Percentiles rank a stretch among this genome's conserved stretches.
phyloP scores from a whole-genome alignment of 2,888 invertebrate genomes.

The Lithophane ornitopus region DNA sequence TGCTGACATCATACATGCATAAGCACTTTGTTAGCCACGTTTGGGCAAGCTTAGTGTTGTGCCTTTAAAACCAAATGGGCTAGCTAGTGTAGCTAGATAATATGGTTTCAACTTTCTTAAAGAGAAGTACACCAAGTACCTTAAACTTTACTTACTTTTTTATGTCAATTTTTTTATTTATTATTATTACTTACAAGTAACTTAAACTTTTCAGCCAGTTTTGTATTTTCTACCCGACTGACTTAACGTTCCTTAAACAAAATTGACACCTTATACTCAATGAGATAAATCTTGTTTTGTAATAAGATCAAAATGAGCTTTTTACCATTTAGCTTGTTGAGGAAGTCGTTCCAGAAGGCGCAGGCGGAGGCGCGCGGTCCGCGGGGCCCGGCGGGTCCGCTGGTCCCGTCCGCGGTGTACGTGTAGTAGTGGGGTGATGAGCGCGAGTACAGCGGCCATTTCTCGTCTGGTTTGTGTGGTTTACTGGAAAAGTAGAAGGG shows the following conservation, averaged over 20 bases:
- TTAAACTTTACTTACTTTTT: not conserved
- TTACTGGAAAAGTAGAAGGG: slow-evolving; percentile 84
- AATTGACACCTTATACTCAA: not conserved
- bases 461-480: slow-evolving; percentile 92
- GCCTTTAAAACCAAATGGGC: not conserved
- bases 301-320: not conserved
- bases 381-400: slow-evolving; percentile 91
- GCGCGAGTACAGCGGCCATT: slow-evolving; percentile 97
- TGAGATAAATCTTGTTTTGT: not conserved
- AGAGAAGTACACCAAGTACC: not conserved
- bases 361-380: slow-evolving; percentile 96
- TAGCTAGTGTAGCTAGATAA: too few species aligned
- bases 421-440: slow-evolving; percentile 97
- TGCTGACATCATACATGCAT: not conserved
- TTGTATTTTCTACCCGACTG: not conserved
- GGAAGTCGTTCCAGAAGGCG: slow-evolving; percentile 99
- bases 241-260: not conserved
- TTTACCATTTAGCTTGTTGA: slow-evolving; percentile 95
- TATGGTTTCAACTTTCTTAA: not conserved
- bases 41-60: not conserved
- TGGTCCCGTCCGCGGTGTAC: slow-evolving; percentile 95
- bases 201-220: not conserved
- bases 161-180: too few species aligned
- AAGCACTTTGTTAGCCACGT: not conserved
- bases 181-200: too few species aligned